Evolutionary conservation across 1,140 invertebrate species (phyloP).

Genomic region (Euura saliciscinereae): DNA sequence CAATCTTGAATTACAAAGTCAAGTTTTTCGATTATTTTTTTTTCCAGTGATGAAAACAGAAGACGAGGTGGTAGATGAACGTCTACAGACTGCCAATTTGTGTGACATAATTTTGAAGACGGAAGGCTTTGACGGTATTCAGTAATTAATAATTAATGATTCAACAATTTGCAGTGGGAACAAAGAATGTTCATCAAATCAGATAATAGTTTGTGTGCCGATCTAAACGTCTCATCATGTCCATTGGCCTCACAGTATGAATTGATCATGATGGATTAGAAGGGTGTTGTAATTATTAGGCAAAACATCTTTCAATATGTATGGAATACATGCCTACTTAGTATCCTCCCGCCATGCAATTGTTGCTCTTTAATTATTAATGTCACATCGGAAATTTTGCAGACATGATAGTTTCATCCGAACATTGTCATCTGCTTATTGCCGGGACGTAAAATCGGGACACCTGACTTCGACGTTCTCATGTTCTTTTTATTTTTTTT

Average conservation of each 20-base stretch:
- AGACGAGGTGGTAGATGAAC: neutral
- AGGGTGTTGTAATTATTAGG: too few species aligned
- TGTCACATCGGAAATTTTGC: neutral
- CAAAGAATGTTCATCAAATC: too few species aligned
- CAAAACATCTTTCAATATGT: neutral
- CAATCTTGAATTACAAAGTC: constrained; percentile 12
- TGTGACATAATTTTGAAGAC: constrained; percentile 5
- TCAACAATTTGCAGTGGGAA: too few species aligned
- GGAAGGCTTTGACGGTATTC: neutral
- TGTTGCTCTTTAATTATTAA: neutral
- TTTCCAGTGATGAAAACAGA: constrained; percentile 5
- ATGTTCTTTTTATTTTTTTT: too few species aligned
- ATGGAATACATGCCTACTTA: neutral
- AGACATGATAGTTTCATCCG: neutral
- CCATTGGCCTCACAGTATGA: too few species aligned
- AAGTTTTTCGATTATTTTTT: constrained; percentile 6
- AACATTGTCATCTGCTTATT: neutral
- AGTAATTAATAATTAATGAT: neutral
- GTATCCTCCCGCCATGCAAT: neutral
- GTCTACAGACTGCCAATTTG: neutral
- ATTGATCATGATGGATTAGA: too few species aligned
- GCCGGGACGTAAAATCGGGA: too few species aligned
- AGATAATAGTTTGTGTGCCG: too few species aligned
- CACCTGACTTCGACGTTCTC: too few species aligned
- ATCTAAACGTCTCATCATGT: too few species aligned